A percentile compares a stretch with the other conserved stretches of the same genome.
These are phyloP conservation scores for Chironomus tentans DNA, from an alignment of 2,888 invertebrate species.

Conservation along the genomic window DNA sequence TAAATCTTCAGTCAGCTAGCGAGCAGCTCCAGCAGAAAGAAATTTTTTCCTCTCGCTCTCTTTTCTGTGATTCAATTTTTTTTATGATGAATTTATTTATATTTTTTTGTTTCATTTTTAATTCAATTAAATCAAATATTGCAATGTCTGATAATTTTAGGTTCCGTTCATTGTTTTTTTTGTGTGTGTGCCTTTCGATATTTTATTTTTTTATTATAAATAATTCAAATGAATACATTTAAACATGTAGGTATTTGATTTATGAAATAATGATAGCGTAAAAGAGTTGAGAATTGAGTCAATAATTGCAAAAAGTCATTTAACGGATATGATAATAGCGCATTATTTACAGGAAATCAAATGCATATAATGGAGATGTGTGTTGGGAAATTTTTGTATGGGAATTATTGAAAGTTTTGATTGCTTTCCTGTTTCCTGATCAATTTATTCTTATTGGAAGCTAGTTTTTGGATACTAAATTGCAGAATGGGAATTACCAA, in stretches of 20 bases:
- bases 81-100: background rate
- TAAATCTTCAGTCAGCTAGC: slow-evolving; percentile 1
- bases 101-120: slow-evolving; percentile 4
- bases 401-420: too few species aligned
- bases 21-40: background rate
- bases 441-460: too few species aligned
- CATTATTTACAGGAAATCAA: too few species aligned
- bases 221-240: background rate
- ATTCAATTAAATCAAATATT: slow-evolving; percentile 10
- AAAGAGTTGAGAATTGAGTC: too few species aligned
- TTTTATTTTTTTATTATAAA: background rate
- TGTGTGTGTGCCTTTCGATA: background rate
- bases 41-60: background rate
- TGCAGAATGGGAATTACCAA: too few species aligned
- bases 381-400: too few species aligned
- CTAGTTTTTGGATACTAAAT: too few species aligned
- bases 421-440: too few species aligned
- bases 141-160: background rate
- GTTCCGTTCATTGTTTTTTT: background rate
- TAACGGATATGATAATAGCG: too few species aligned
- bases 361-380: too few species aligned
- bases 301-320: too few species aligned
- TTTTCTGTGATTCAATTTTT: background rate
- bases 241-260: background rate
- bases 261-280: too few species aligned